These are phyloP conservation scores for Hybos culiciformis DNA, from an alignment of 2,888 invertebrate genomes.

Conservation along the genomic window DNA sequence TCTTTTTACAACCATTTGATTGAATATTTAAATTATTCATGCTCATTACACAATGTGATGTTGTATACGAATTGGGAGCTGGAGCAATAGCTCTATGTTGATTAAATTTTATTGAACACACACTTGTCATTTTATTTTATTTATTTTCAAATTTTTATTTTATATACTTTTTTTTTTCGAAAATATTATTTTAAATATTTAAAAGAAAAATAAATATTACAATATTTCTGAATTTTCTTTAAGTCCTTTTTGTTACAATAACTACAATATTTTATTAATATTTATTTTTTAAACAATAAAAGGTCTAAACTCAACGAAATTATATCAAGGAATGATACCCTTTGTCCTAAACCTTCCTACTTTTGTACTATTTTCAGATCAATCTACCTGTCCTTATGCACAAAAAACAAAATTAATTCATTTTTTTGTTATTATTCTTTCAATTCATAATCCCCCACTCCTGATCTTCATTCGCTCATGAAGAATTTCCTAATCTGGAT, in stretches of 20 bases:
- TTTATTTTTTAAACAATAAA: neutral
- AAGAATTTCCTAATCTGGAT: no score
- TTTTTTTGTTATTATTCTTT: no score
- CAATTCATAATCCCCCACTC: no score
- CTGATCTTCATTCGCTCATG: no score
- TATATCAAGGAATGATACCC: constrained; percentile 38
- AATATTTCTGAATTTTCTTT: neutral
- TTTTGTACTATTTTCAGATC: no score
- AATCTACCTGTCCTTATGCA: no score
- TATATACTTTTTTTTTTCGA: neutral
- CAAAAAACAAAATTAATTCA: no score
- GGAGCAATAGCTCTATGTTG: constrained; percentile 39
- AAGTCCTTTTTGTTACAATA: neutral
- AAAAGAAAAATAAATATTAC: no score
- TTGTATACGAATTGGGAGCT: constrained; percentile 25
- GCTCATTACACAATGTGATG: constrained; percentile 15
- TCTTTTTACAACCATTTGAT: constrained; percentile 47
- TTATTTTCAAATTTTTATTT: no score
- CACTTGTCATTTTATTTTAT: constrained; percentile 23
- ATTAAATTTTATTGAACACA: constrained; percentile 22
- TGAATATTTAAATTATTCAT: constrained; percentile 4
- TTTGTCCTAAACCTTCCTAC: constrained; percentile 38
- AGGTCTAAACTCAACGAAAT: neutral
- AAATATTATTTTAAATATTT: no score
- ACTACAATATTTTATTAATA: neutral